Evolutionary conservation across 2,113 vertebrate species (phyloP).

Genomic region (Tragelaphus strepsiceros): DNA sequence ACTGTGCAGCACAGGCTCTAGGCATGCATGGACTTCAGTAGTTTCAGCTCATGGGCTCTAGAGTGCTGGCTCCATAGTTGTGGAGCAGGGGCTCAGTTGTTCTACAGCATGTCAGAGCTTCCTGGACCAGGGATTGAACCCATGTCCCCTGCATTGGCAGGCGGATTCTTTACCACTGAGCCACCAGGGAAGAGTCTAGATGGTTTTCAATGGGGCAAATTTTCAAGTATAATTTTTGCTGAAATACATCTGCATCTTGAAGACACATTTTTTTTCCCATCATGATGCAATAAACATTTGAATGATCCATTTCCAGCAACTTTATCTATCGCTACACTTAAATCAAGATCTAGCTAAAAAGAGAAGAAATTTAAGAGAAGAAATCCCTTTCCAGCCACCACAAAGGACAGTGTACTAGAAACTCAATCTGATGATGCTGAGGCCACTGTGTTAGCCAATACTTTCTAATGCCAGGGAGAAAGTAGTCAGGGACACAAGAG

Average conservation of each 20-base stretch:
- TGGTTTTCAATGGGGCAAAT: neutral
- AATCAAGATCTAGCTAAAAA: neutral
- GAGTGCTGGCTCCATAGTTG: neutral
- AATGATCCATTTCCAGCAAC: neutral
- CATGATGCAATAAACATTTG: neutral
- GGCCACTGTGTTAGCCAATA: neutral
- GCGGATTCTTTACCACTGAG: neutral
- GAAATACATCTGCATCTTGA: neutral
- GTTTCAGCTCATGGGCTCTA: neutral
- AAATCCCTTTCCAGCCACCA: neutral
- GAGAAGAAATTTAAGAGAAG: neutral
- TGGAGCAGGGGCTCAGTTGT: neutral
- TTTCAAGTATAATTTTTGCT: neutral
- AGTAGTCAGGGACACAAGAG: neutral
- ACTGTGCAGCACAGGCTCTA: neutral
- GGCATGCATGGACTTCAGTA: neutral
- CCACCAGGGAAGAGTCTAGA: neutral
- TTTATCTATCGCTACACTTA: neutral
- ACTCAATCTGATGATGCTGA: neutral
- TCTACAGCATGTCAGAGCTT: neutral
- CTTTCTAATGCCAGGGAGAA: neutral
- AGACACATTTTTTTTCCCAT: neutral
- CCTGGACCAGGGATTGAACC: neutral
- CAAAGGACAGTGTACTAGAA: neutral
- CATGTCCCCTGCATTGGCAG: neutral